Conservation (phyloP, 2,797 vertebrate species). For the Hypotaenidia okinawae region DNA sequence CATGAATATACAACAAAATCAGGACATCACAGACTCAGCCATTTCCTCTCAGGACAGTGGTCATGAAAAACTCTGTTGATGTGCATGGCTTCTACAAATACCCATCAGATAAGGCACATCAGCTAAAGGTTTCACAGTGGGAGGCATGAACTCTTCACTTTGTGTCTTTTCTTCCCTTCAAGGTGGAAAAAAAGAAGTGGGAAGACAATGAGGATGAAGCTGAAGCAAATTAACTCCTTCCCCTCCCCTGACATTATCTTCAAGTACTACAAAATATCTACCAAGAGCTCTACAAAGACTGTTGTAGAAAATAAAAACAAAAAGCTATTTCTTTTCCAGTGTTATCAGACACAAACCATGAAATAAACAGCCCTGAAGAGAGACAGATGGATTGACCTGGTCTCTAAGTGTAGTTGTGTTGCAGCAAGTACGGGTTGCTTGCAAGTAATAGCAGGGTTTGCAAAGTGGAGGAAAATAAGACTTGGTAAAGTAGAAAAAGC, state of each 20-base stretch:
- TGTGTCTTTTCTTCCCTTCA: neutral
- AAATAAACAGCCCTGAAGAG: neutral
- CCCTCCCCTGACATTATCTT: neutral
- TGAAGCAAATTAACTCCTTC: neutral
- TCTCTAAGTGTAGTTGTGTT: neutral
- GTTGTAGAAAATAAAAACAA: neutral
- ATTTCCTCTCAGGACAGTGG: neutral
- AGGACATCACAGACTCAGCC: neutral
- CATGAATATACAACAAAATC: slow-evolving; percentile 9
- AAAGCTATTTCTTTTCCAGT: neutral
- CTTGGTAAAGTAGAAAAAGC: neutral
- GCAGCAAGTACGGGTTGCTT: neutral
- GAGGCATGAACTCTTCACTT: neutral
- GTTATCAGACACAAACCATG: neutral
- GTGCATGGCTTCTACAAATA: neutral
- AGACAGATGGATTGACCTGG: neutral
- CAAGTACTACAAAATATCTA: neutral
- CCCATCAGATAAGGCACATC: neutral
- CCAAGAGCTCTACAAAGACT: neutral
- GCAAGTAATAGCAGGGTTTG: neutral
- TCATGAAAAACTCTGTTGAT: neutral
- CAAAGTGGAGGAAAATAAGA: neutral
- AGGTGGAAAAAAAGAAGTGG: neutral
- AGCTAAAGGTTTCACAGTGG: neutral
- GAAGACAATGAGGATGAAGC: neutral